Percentiles rank a stretch among this genome's conserved stretches.
Conservation (phyloP, 1,140 invertebrate genomes). For the Ceratitis capitata region DNA sequence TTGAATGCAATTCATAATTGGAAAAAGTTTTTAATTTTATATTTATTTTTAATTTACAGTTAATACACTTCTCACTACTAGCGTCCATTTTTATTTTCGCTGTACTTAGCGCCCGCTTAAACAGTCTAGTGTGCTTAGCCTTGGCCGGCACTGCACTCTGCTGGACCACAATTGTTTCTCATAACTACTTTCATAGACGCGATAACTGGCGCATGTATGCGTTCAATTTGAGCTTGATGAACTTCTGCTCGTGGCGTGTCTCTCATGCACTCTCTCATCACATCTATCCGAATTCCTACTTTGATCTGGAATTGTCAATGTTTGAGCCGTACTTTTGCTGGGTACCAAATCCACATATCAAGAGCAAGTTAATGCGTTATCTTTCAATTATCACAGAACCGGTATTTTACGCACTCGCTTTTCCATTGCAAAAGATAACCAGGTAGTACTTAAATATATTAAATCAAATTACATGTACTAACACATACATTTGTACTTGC, state of each 20-base stretch:
- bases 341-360: conserved; percentile 69
- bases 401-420: conserved; percentile 67
- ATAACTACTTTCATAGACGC: conserved; percentile 85
- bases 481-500: not conserved
- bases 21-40: not conserved
- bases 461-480: not conserved
- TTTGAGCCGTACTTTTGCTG: conserved; percentile 79
- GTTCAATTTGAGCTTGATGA: conserved; percentile 75
- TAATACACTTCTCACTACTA: conserved; percentile 63
- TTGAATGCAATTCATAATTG: not conserved
- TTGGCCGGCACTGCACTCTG: conserved; percentile 70
- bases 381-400: conserved; percentile 67
- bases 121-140: conserved; percentile 64
- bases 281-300: conserved; percentile 80
- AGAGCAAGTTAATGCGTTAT: conserved; percentile 63
- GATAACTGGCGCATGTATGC: conserved; percentile 87
- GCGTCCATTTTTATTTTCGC: conserved; percentile 67
- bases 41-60: conserved; percentile 44
- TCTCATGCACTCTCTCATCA: conserved; percentile 84
- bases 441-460: conserved; percentile 48
- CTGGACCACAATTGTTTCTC: conserved; percentile 71
- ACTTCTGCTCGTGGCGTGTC: conserved; percentile 78
- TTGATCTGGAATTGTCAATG: conserved; percentile 78
- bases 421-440: conserved; percentile 54
- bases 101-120: conserved; percentile 67